Base-by-base conservation (phyloP, 23 tunicate species). In the Styela plicata region DNA sequence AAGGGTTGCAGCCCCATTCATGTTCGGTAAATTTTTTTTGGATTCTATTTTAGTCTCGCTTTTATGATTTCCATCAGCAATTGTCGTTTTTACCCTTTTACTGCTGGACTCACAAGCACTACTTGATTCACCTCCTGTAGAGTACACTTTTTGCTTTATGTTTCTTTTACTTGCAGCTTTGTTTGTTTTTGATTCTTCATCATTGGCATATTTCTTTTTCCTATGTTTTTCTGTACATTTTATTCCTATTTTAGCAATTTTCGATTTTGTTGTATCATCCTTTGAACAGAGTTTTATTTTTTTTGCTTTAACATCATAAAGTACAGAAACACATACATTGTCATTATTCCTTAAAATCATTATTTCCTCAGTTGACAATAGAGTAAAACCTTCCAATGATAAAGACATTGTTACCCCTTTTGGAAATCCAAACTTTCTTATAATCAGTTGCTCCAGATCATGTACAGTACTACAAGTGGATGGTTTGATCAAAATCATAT, bases 401-500 rank as follows among this genome's bases (percentile, higher is more conserved):
- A 76, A 29, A 17, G 81, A 33, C 0, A 53, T 0, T 23, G 53
- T 44, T 1, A 57, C 66, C 3, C 66, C 66, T 24, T 44, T 76
- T 19, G 81, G 33, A 57, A 33, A 76, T 52, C 81, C 81, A 76
- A 76, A 76, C 66, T 76, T 76, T 10, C 81, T 20, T 7, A 44
- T 76, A 20, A 76, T 76, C 0, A 76, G 27, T 13, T 24, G 13
- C 37, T 76, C 81, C 33, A 76, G 17, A 1, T 76, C 81, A 1
- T 52, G 32, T 5, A 76, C 64, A 1, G 81, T 76, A 21, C 53
- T n/a, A 44, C 81, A 76, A 33, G 18, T 44, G 37, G 36, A 24
- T 7, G 81, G 81, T n/a, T 76, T 53, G 24, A 76, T 29, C 29
- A 76, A 44, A 44, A 76, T 44, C 81, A 76, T 76, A 57, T 76